A percentile compares a stretch with the other conserved stretches of the same genome.
Evolutionary conservation across 1,140 invertebrate species (phyloP).

Genomic region (Matsumurasca onukii): DNA sequence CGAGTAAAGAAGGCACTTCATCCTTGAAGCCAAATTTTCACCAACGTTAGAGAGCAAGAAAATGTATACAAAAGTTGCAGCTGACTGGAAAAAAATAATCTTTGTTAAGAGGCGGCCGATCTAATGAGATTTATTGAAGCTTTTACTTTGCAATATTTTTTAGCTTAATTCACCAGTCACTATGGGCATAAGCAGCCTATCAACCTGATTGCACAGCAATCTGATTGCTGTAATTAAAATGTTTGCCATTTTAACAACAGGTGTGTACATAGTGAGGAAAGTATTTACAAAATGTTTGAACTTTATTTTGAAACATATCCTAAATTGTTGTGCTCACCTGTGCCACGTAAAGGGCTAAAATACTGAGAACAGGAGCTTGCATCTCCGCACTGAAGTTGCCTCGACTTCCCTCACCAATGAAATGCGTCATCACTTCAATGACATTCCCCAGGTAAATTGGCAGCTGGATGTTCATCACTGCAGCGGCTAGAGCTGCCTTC

Average conservation of each 20-base stretch:
- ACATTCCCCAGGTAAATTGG: constrained; percentile 73
- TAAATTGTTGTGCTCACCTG: constrained; percentile 58
- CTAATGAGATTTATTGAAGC: neutral
- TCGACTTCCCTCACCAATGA: constrained; percentile 46
- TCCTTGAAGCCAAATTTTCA: constrained; percentile 77
- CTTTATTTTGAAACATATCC: too few relatives aligned
- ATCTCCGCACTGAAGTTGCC: constrained; percentile 55
- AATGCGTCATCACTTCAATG: constrained; percentile 69
- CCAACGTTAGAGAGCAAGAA: constrained; percentile 81
- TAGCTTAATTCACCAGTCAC: neutral
- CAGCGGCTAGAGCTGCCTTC: constrained; percentile 77
- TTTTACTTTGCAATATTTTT: neutral
- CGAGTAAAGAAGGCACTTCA: constrained; percentile 80
- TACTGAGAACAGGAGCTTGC: constrained; percentile 61
- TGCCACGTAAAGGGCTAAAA: constrained; percentile 64
- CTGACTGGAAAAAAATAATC: constrained; percentile 58
- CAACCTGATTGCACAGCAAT: neutral
- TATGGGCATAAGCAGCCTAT: neutral
- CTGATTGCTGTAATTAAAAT: neutral
- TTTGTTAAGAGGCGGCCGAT: constrained; percentile 22
- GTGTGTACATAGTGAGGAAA: neutral
- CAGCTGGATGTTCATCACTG: constrained; percentile 79
- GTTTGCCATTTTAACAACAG: neutral
- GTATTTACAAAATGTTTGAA: too few relatives aligned
- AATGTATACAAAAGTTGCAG: constrained; percentile 89